A percentile compares a stretch with the other conserved stretches of the same genome.
Evolutionary conservation across 2,888 invertebrate species (phyloP).

Genomic region (Tachystola acroxantha): DNA sequence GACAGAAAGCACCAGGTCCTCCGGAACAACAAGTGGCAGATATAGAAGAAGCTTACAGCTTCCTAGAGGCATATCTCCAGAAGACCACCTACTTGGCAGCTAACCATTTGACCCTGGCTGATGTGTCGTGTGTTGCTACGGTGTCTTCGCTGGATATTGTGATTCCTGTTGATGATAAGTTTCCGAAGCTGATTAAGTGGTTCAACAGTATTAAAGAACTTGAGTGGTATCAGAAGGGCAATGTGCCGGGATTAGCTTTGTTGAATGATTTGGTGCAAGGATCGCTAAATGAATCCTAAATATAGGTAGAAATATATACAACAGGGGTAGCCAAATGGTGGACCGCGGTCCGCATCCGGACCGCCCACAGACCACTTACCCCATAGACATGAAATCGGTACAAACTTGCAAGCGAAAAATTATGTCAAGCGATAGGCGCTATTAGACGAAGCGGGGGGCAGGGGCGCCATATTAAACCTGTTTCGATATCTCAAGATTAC

Average conservation of each 20-base stretch:
- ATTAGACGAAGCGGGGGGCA: no score
- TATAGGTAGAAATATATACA: no score
- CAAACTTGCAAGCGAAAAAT: no score
- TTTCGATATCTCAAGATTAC: no score
- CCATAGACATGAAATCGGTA: no score
- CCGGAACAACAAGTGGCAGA: constrained; percentile 18
- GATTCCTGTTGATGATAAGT: constrained; percentile 29
- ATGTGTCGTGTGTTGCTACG: constrained; percentile 31
- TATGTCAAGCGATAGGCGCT: no score
- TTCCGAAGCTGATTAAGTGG: constrained; percentile 29
- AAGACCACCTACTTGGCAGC: constrained; percentile 26
- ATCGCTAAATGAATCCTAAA: no score
- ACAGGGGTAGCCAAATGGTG: no score
- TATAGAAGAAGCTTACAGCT: constrained; percentile 29
- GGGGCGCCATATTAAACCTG: no score
- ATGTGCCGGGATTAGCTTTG: constrained; percentile 26
- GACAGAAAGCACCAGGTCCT: constrained; percentile 14
- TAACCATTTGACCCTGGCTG: constrained; percentile 35
- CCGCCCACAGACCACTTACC: no score
- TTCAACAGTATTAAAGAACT: constrained; percentile 21
- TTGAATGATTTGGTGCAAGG: constrained; percentile 9
- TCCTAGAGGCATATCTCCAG: constrained; percentile 37
- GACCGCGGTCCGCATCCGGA: no score
- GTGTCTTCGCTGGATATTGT: constrained; percentile 26
- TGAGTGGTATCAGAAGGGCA: constrained; percentile 32